Evolutionary conservation across 2,113 vertebrate genomes (phyloP).

Genomic region (Rhegmatorhina hoffmannsi): DNA sequence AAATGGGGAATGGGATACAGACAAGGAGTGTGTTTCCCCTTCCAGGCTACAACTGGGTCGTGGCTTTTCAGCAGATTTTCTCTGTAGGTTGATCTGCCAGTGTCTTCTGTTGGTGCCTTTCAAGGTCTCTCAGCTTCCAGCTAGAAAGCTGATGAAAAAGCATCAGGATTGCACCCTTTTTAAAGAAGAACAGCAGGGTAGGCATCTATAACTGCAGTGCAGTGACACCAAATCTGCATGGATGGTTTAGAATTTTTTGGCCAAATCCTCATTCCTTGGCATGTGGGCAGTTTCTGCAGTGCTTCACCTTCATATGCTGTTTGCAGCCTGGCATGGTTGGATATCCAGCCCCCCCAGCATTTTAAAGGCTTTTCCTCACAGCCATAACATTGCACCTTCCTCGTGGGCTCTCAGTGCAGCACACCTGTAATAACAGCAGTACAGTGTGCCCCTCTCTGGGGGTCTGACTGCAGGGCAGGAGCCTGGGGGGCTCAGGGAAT

Average conservation of each 20-base stretch:
- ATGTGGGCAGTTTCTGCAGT: neutral
- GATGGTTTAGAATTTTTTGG: constrained; percentile 2
- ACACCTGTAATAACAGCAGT: constrained; percentile 64
- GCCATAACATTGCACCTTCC: constrained; percentile 52
- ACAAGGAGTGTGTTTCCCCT: neutral
- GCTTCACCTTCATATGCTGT: neutral
- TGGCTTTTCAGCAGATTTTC: neutral
- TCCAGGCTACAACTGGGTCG: neutral
- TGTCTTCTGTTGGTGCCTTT: neutral
- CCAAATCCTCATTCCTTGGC: neutral
- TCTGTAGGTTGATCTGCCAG: neutral
- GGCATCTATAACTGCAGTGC: neutral
- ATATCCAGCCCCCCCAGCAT: neutral
- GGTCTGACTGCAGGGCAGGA: neutral
- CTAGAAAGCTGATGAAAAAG: neutral
- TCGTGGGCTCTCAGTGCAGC: neutral
- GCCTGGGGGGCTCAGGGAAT: neutral
- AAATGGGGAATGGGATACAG: neutral
- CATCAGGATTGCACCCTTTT: neutral
- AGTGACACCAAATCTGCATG: neutral
- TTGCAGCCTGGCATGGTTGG: constrained; percentile 23
- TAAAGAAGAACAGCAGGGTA: constrained; percentile 9
- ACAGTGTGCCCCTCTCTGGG: neutral
- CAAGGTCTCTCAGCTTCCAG: neutral
- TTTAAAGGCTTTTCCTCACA: constrained; percentile 18